These are phyloP conservation scores for Microtus obscurus DNA, from an alignment of 2,797 vertebrate species.

Conservation along the genomic window DNA sequence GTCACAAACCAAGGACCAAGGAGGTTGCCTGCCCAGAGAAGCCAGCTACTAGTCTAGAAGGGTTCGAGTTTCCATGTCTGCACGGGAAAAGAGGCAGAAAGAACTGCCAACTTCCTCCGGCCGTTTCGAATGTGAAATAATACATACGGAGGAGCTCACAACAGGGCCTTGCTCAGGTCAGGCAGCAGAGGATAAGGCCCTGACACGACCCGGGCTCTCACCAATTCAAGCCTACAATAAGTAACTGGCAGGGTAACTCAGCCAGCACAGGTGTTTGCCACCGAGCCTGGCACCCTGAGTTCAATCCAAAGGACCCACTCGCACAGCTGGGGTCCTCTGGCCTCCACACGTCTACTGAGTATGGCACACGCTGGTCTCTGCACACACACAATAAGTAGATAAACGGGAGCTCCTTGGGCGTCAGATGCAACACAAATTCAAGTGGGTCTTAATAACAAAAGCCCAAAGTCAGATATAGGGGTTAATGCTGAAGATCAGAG, in stretches of 20 bases:
- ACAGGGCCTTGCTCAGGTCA: background rate
- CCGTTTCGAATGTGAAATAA: background rate
- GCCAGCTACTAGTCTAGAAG: background rate
- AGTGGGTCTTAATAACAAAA: too few relatives aligned
- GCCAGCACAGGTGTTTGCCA: background rate
- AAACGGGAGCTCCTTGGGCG: background rate
- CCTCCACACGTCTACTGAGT: background rate
- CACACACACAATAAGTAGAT: background rate
- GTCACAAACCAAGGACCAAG: background rate
- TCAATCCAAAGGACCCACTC: background rate
- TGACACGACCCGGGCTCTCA: background rate
- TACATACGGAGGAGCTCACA: background rate
- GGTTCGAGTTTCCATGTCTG: background rate
- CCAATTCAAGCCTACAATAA: background rate
- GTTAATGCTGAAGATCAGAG: too few relatives aligned
- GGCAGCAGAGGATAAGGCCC: accelerated
- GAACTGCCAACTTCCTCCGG: too few relatives aligned
- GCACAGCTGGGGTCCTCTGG: background rate
- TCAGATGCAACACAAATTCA: too few relatives aligned
- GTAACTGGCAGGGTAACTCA: too few relatives aligned
- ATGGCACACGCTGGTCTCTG: too few relatives aligned
- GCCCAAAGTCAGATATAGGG: too few relatives aligned
- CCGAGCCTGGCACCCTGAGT: too few relatives aligned
- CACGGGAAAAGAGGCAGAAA: accelerated
- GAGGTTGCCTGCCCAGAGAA: background rate